Conservation (phyloP, 2,797 vertebrate genomes). For the Myripristis murdjan region DNA sequence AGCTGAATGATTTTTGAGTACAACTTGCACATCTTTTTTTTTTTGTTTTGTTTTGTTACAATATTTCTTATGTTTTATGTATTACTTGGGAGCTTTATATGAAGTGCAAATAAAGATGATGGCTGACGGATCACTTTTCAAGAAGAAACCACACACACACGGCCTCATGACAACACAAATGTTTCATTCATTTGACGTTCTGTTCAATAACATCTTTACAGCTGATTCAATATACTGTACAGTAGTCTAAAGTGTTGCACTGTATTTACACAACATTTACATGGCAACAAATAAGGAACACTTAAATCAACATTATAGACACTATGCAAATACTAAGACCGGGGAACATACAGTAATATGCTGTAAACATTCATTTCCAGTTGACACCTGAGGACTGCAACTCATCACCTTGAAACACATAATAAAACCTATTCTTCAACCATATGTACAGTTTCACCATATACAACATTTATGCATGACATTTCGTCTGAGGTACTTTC, state of each 20-base stretch:
- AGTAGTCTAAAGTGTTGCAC: slow-evolving; percentile 13
- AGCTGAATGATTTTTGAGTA: slow-evolving; percentile 15
- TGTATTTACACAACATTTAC: slow-evolving; percentile 51
- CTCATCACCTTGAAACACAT: slow-evolving; percentile 47
- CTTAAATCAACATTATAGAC: slow-evolving; percentile 30
- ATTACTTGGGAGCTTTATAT: slow-evolving; percentile 46
- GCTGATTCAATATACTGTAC: slow-evolving; percentile 38
- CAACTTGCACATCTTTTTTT: slow-evolving; percentile 53
- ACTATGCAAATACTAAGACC: slow-evolving; percentile 46
- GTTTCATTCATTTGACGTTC: slow-evolving; percentile 64
- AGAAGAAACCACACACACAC: slow-evolving; percentile 18
- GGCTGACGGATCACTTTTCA: slow-evolving; percentile 1
- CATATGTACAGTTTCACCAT: slow-evolving; percentile 59
- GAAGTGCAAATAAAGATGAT: slow-evolving; percentile 62
- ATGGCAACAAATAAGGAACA: slow-evolving; percentile 48
- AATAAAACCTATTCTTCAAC: slow-evolving; percentile 21
- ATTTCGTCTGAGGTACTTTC: slow-evolving; percentile 61
- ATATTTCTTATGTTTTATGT: slow-evolving; percentile 49
- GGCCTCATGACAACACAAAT: slow-evolving; percentile 59
- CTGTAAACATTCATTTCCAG: slow-evolving; percentile 79
- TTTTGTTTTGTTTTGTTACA: slow-evolving; percentile 49
- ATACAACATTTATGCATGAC: slow-evolving; percentile 50
- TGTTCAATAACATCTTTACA: slow-evolving; percentile 57
- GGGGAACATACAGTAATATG: slow-evolving; percentile 51
- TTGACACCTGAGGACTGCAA: slow-evolving; percentile 74